A percentile compares a stretch with the other conserved stretches of the same genome.
phyloP scores from a whole-genome alignment of 2,888 invertebrate species.

The Deilephila elpenor region DNA sequence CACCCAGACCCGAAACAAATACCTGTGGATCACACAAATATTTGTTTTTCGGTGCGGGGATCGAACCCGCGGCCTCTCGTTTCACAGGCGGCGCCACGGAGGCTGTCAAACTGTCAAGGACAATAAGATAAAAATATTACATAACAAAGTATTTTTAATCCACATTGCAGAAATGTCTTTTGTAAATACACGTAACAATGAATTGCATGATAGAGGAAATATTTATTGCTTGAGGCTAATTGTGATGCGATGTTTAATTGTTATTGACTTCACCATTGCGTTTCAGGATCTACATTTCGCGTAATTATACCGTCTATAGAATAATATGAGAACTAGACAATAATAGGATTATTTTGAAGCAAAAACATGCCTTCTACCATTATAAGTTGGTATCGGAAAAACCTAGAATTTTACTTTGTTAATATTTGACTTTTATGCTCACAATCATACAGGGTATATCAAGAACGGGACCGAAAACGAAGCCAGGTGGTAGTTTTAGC shows the following conservation, averaged over 20 bases:
- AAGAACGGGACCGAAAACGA: too few species aligned
- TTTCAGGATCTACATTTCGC: slow-evolving; percentile 25
- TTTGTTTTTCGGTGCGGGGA: too few species aligned
- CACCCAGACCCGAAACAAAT: too few species aligned
- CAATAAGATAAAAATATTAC: neutral
- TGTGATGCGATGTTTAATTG: neutral
- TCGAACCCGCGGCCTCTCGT: too few species aligned
- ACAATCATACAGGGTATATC: too few species aligned
- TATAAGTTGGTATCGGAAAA: too few species aligned
- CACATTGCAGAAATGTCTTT: neutral
- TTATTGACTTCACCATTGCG: slow-evolving; percentile 6
- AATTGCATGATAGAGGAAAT: slow-evolving; percentile 15
- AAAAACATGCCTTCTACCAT: neutral
- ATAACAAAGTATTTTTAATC: neutral
- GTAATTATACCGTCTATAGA: slow-evolving; percentile 26
- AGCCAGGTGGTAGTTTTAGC: too few species aligned
- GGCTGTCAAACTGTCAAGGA: too few species aligned
- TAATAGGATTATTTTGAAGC: slow-evolving; percentile 26
- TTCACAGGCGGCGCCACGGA: too few species aligned
- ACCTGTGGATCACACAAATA: too few species aligned
- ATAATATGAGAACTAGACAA: slow-evolving; percentile 33
- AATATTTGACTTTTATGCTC: too few species aligned
- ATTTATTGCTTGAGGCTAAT: neutral
- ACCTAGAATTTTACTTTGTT: too few species aligned
- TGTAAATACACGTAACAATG: slow-evolving; percentile 4